Base-by-base conservation (phyloP, 2,113 vertebrate species). In the Pomatostomus ruficeps region DNA sequence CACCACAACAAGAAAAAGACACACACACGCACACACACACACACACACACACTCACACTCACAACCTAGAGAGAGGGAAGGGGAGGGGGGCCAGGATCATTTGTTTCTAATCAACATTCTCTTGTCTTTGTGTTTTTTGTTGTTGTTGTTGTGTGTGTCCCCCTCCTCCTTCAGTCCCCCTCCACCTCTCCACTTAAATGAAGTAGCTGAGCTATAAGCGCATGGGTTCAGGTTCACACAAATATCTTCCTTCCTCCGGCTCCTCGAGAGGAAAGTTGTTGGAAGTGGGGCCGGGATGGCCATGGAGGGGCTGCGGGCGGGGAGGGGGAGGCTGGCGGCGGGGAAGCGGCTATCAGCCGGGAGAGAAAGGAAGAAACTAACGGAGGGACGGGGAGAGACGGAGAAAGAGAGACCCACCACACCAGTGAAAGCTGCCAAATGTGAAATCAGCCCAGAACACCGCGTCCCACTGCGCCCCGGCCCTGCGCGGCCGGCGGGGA, bases 1-100 rank as follows among this genome's bases (percentile, higher is more conserved):
- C 97, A 97, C 97, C 96, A 97, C 98, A 97, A 96, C 94, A 97
- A 96, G 96, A 96, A 97, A 96, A 93, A 96, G 80, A 97, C 85
- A 97, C 93, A 88, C 70, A 55, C 75, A 17, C 73, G 1, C 67
- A 8, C 73, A 5, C 86, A 7, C 79, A 8, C 88, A 10, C 90
- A 12, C 84, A 42, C 79, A 97, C 85, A 96, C 93, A 85, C 86
- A 35, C 85, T 38, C 72, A 92, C 95, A 82, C 95, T 75, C 87
- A 91, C 81, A 97, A 91, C 90, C 93, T 74, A 88, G 91, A 86
- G 82, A 90, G 95, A 89, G 33, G 68, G 35, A 59, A 52, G 13
- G 31, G 43, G 38, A 8, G 24, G 29, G 71, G 59, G 63, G 38
- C 1, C 66, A 82, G 73, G 89, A 96, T 97, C 97, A 78, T 97